phyloP scores from a whole-genome alignment of 1,140 invertebrate genomes.

The Zelostemma sp. region DNA sequence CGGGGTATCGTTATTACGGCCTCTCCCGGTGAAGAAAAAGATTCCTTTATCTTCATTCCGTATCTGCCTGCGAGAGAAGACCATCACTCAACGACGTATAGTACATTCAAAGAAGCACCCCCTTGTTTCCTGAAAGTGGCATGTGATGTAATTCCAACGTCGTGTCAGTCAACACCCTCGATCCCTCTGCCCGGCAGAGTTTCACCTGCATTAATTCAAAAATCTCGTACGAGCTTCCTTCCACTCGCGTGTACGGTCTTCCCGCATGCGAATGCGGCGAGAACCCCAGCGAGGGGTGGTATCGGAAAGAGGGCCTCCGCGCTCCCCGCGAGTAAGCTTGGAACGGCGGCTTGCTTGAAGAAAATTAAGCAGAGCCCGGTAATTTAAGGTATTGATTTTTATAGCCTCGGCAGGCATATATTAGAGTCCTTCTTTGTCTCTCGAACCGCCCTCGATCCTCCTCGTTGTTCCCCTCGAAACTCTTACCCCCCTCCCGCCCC shows the following conservation, averaged over 20 bases:
- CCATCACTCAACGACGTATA: too few relatives aligned
- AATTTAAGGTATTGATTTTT: slow-evolving; percentile 73
- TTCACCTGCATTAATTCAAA: slow-evolving; percentile 29
- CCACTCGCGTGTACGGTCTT: slow-evolving; percentile 24
- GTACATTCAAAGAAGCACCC: neutral
- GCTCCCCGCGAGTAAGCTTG: slow-evolving; percentile 15
- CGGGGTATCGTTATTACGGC: too few relatives aligned
- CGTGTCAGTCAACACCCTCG: slow-evolving; percentile 14
- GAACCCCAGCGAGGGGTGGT: slow-evolving; percentile 27
- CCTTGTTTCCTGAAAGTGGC: slow-evolving; percentile 1
- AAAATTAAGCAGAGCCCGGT: slow-evolving; percentile 71
- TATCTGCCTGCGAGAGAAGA: too few relatives aligned
- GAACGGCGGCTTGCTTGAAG: slow-evolving; percentile 58
- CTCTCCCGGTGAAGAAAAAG: too few relatives aligned
- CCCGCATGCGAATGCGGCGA: slow-evolving; percentile 40
- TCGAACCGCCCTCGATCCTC: slow-evolving; percentile 45
- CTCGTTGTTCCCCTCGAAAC: slow-evolving; percentile 29
- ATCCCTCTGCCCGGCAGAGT: neutral
- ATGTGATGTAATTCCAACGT: slow-evolving; percentile 18
- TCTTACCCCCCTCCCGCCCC: slow-evolving; percentile 40
- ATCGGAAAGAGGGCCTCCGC: slow-evolving; percentile 21
- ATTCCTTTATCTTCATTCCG: too few relatives aligned
- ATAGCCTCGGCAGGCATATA: slow-evolving; percentile 70
- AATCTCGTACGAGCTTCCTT: slow-evolving; percentile 16
- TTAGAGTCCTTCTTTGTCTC: slow-evolving; percentile 61